These are phyloP conservation scores for Brachypalpus laphriformis DNA, from an alignment of 2,888 invertebrate genomes.

Conservation along the genomic window DNA sequence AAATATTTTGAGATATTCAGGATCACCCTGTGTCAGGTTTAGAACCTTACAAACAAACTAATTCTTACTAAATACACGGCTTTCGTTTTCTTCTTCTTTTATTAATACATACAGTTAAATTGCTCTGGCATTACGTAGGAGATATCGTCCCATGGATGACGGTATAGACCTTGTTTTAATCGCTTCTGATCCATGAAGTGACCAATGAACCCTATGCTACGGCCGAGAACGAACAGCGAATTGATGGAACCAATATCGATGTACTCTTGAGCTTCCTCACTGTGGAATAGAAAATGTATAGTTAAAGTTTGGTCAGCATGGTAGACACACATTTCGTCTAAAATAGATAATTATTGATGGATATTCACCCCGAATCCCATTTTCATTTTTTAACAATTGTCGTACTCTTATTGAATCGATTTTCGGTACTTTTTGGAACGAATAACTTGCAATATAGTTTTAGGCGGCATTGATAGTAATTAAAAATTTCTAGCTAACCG, in stretches of 20 bases:
- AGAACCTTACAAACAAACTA: slow-evolving; percentile 44
- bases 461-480: too few relatives aligned
- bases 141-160: slow-evolving; percentile 99
- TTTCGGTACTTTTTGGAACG: too few relatives aligned
- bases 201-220: slow-evolving; percentile 99
- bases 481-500: too few relatives aligned
- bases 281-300: slow-evolving; percentile 77
- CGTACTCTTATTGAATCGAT: too few relatives aligned
- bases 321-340: too few relatives aligned
- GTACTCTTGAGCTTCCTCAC: slow-evolving; percentile 98
- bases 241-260: slow-evolving; percentile 99
- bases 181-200: slow-evolving; percentile 99
- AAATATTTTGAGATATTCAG: slow-evolving; percentile 60
- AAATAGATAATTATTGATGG: too few relatives aligned
- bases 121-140: slow-evolving; percentile 83
- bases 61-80: slow-evolving; percentile 66
- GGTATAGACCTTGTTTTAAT: slow-evolving; percentile 98
- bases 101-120: slow-evolving; percentile 79
- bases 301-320: too few relatives aligned
- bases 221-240: slow-evolving; percentile 98
- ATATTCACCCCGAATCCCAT: too few relatives aligned
- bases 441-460: too few relatives aligned
- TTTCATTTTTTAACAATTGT: too few relatives aligned
- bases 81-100: slow-evolving; percentile 45
- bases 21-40: slow-evolving; percentile 47